These are phyloP conservation scores for Hystrix brachyura DNA, from an alignment of 2,113 vertebrate species.

Conservation along the genomic window DNA sequence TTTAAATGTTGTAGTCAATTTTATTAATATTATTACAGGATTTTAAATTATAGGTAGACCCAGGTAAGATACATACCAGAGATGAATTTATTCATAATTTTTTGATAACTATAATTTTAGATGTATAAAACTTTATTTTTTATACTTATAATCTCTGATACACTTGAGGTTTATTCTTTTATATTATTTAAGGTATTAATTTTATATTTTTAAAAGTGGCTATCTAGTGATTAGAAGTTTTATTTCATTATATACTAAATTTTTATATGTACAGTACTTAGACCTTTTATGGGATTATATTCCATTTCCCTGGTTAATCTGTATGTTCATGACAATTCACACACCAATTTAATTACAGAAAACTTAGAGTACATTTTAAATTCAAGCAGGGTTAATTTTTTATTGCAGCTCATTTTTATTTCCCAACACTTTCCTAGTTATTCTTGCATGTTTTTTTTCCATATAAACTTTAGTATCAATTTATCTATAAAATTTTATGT, in stretches of 20 bases:
- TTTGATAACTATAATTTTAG: not conserved
- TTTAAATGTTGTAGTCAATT: not conserved
- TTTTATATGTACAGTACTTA: not conserved
- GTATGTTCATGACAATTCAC: not conserved
- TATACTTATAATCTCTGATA: not conserved
- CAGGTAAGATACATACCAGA: not conserved
- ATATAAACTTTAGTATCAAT: not conserved
- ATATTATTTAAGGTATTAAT: not conserved
- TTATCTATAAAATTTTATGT: slow-evolving; percentile 16
- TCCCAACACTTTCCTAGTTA: not conserved
- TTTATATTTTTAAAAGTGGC: not conserved
- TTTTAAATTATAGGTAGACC: not conserved
- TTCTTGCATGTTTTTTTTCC: not conserved
- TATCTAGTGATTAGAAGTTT: not conserved
- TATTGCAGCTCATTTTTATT: not conserved
- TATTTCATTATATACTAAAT: slow-evolving; percentile 25
- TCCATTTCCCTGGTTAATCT: not conserved
- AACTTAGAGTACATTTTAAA: not conserved
- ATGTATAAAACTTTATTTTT: slow-evolving; percentile 35
- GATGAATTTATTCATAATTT: slow-evolving; percentile 40
- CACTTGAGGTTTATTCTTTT: not conserved
- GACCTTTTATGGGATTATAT: not conserved
- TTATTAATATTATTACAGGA: not conserved
- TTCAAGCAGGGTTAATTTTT: not conserved
- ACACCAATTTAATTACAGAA: not conserved